Evolutionary conservation across 2,888 invertebrate species (phyloP), one percentile per base, ranked within the genome.

Genomic region (Melieria picta): DNA sequence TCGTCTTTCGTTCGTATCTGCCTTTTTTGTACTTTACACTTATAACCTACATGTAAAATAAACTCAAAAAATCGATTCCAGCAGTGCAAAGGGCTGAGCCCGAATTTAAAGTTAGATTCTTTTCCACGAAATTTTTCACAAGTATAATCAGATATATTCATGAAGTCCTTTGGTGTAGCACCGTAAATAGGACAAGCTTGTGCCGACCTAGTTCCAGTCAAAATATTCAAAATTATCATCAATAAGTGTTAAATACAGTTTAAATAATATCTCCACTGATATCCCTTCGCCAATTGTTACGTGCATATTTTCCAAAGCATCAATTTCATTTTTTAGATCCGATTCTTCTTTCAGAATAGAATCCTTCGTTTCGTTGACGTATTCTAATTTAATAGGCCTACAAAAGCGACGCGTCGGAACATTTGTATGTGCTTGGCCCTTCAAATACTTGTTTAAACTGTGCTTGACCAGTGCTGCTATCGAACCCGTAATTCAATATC

Each of bases 401-500:
- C 62, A 63, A 69, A 62, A 65, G 65, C 11, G 60, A 70, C 5
- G 30, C 46, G 65, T 58, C 58, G 47, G 52, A 48, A 13, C 43
- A 47, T n/a, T 30, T 55, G 10, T 64, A 69, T 11, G 69, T 55
- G 13, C 64, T 63, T 46, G 63, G 56, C 60, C 57, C 69, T 48
- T 56, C 16, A 50, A 69, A 69, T 52, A n/a, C 16, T 69, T 69
- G 68, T 47, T 62, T 67, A 68, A 68, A 60, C 50, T 68, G 68
- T 42, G 68, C 61, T 68, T 68, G 61, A 50, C 64, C 70, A 70
- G 70, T 70, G 60, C 58, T 70, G 47, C 70, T 70, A 64, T 70
- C 70, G 50, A 70, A 70, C 43, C 70, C 70, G 43, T 70, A 70
- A 47, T 64, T 70, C 46, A 70, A 70, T 70, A 70, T 70, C 43